Percentiles rank a stretch among this genome's conserved stretches.
Conservation (phyloP, 2,113 vertebrate genomes). For the Colistium nudipinnis region DNA sequence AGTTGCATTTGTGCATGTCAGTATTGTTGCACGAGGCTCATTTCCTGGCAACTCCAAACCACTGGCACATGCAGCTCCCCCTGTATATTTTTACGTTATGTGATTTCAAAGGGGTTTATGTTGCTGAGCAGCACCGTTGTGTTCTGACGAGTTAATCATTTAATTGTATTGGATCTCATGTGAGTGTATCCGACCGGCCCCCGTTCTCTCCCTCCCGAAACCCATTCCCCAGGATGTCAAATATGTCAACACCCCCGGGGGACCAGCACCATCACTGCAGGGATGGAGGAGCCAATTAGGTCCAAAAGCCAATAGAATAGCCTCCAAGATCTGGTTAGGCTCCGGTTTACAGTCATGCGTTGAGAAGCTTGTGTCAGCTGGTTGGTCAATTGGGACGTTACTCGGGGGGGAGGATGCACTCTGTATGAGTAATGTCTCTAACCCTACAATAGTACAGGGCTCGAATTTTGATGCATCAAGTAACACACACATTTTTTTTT, state of each 20-base stretch:
- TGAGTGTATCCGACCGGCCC: conserved; percentile 35
- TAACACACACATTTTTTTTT: neutral
- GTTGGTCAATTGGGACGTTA: conserved; percentile 26
- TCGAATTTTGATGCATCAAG: neutral
- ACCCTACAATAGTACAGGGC: neutral
- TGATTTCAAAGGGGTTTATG: neutral
- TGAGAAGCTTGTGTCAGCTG: conserved; percentile 34
- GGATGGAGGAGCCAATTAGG: conserved; percentile 64
- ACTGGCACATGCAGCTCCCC: neutral
- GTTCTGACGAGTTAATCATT: conserved; percentile 57
- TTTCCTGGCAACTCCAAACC: neutral
- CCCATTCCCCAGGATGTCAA: conserved; percentile 42
- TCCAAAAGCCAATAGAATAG: conserved; percentile 52
- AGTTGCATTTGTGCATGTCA: neutral
- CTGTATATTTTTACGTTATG: neutral
- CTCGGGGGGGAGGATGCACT: conserved; percentile 1
- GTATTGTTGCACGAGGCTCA: neutral
- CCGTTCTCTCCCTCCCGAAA: conserved; percentile 41
- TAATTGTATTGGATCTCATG: conserved; percentile 56
- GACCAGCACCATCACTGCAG: conserved; percentile 53
- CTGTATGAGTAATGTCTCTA: neutral
- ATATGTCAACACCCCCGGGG: conserved; percentile 52
- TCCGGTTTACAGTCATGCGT: conserved; percentile 38
- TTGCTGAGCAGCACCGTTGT: conserved; percentile 12
- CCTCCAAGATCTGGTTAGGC: conserved; percentile 50